Evolutionary conservation across 1,140 invertebrate species (phyloP).

Genomic region (Magallana gigas): DNA sequence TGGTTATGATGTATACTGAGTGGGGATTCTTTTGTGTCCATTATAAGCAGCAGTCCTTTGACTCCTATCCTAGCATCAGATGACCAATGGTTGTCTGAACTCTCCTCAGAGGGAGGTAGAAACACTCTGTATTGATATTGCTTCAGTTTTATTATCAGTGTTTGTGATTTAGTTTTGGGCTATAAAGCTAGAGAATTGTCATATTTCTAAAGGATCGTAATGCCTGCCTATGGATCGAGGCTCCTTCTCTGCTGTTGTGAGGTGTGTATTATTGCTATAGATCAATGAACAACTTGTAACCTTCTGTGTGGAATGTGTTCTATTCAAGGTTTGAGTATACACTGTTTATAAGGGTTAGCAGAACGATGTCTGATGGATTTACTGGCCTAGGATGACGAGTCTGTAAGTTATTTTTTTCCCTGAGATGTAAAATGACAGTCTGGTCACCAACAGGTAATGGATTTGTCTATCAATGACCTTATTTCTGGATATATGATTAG

Average conservation of each 20-base stretch:
- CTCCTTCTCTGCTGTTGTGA: not conserved
- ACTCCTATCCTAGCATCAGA: too few relatives aligned
- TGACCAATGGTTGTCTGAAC: not conserved
- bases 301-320: slow-evolving; percentile 11
- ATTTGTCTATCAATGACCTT: too few relatives aligned
- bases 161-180: slow-evolving; percentile 1
- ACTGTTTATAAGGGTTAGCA: not conserved
- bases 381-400: not conserved
- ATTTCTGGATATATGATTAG: too few relatives aligned
- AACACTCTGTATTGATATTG: slow-evolving; percentile 2
- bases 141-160: slow-evolving; percentile 2
- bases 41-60: too few relatives aligned
- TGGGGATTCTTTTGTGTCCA: too few relatives aligned
- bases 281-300: not conserved
- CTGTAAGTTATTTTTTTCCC: slow-evolving; percentile 27
- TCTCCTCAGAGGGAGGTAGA: not conserved
- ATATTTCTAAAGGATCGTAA: slow-evolving; percentile 6
- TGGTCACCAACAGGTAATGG: too few relatives aligned
- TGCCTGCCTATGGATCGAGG: not conserved
- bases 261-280: not conserved
- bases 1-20: too few relatives aligned
- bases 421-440: too few relatives aligned
- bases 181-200: not conserved
- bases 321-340: not conserved
- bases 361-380: not conserved